phyloP scores from a whole-genome alignment of 2,888 invertebrate species.

The Poecilobothrus nobilitatus region DNA sequence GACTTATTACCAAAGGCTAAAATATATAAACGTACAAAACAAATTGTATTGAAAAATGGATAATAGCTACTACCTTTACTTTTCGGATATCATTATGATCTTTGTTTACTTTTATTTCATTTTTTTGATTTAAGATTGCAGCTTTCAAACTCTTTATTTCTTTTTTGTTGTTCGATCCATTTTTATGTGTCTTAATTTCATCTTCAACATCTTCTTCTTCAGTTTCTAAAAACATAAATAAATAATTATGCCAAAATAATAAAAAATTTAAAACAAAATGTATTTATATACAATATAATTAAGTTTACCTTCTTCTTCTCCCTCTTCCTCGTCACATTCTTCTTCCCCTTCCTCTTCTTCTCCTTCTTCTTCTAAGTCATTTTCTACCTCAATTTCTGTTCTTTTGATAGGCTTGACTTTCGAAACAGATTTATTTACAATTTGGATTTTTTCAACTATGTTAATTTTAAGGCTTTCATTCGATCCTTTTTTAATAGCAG shows the following conservation, averaged over 20 bases:
- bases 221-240: constrained; percentile 2
- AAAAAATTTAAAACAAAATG: too few species aligned
- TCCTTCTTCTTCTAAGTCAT: constrained; percentile 26
- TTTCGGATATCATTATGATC: constrained; percentile 22
- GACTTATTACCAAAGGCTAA: constrained; percentile 37
- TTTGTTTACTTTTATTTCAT: neutral
- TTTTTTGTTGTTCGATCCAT: neutral
- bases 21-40: constrained; percentile 15
- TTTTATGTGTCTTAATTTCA: neutral
- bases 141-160: neutral
- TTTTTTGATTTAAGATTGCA: neutral
- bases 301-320: constrained; percentile 21
- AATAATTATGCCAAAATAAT: too few species aligned
- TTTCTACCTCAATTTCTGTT: constrained; percentile 21
- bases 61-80: constrained; percentile 30
- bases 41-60: neutral
- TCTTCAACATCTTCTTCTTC: constrained; percentile 16
- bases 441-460: constrained; percentile 2
- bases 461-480: constrained; percentile 12
- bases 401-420: neutral
- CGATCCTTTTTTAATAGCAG: constrained; percentile 26
- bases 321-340: constrained; percentile 17
- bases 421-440: neutral
- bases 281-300: too few species aligned
- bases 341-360: constrained; percentile 30